These are phyloP conservation scores for Aramus guarauna DNA, from an alignment of 2,113 vertebrate species.

Conservation along the genomic window DNA sequence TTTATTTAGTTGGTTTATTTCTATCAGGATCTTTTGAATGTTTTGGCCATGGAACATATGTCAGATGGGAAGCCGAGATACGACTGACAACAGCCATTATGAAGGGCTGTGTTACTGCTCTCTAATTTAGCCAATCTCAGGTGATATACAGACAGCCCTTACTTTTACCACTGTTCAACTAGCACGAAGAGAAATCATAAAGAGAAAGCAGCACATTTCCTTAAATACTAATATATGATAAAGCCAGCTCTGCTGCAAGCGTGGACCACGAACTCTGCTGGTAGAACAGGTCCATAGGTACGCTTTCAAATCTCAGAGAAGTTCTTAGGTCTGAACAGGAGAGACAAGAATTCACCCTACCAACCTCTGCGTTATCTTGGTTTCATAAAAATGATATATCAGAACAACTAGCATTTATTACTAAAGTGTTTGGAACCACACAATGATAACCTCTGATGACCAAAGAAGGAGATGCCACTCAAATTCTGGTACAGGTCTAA, in stretches of 20 bases:
- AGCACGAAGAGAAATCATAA: not conserved
- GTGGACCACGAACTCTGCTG: not conserved
- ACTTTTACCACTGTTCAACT: not conserved
- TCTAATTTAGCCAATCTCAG: not conserved
- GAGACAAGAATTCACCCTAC: not conserved
- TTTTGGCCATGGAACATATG: not conserved
- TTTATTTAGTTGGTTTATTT: not conserved
- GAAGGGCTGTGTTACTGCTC: not conserved
- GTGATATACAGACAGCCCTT: not conserved
- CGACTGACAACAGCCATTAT: not conserved
- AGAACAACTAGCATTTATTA: not conserved
- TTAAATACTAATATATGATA: not conserved
- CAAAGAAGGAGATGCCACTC: not conserved
- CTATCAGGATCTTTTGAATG: not conserved
- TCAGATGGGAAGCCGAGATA: not conserved
- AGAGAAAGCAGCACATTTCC: not conserved
- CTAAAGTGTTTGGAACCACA: not conserved
- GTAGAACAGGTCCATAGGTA: not conserved
- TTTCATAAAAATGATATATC: not conserved
- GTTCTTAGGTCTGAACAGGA: not conserved
- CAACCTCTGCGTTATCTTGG: not conserved
- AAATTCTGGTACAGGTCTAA: not conserved
- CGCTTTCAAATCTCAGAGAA: not conserved
- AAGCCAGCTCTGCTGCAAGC: not conserved
- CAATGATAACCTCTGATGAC: not conserved